Base-by-base conservation (phyloP, 2,797 vertebrate genomes). In the Gallinago solitaria region DNA sequence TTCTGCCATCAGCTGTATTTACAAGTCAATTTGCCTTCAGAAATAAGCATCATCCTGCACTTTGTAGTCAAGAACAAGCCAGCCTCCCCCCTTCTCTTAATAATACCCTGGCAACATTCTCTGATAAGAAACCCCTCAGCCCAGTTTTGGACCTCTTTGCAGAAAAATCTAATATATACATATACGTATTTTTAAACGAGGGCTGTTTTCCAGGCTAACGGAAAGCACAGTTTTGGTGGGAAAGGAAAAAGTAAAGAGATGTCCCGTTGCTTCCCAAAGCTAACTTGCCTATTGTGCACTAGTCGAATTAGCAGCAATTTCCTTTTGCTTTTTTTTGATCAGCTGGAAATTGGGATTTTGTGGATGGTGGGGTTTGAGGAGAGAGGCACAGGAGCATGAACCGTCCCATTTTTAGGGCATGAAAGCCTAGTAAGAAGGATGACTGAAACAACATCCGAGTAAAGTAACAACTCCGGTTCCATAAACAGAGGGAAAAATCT, bases 31-130 rank as follows among this genome's bases (percentile, higher is more conserved):
- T 50, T 78, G 21, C 13, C 13, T 81, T 87, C 64, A 83, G 48
- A 71, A 77, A 87, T 43, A 9, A 83, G 24, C 28, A 74, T 41
- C 37, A 64, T 64, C 67, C 64, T 80, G 32, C 32, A 65, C 28
- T 76, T 73, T 24, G 27, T 71, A 68, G 25, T 35, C 18, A 74
- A 30, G 13, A 85, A 74, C 0, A 0, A 2, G 9, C 27, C 4
- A 15, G 33, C 4, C 17, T 47, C 39, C 87, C 48, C 25, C 9
- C 27, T 79, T 89, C 57, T 64, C 47, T 70, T 84, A 84, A 25
- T 53, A 94, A 51, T 56, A 67, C 6, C 12, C 24, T n/a, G 16
- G 39, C 6, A 63, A 43, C 63, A 73, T 37, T 74, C 24, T 77
- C 59, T 53, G 23, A 3, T 60, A 77, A 74, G 75, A 87, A 77